Base-by-base conservation (phyloP, 1,140 invertebrate species). In the Tetragonula clypearis region DNA sequence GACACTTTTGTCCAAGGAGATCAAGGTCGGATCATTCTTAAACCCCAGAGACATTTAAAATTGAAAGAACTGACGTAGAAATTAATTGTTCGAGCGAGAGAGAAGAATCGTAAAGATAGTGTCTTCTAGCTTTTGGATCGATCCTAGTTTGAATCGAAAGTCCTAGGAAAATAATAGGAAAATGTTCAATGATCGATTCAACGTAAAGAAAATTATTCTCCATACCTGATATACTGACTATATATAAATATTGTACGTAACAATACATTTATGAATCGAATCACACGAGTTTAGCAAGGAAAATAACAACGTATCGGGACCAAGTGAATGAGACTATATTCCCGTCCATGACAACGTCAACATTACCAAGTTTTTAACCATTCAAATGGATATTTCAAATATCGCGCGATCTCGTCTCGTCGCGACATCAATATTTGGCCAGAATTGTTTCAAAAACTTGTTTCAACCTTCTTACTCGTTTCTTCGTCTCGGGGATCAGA, bases 401-500 rank as follows among this genome's bases (percentile, higher is more conserved):
- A 55, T 2, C 15, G 35, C 35, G 35, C 35, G 35, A 35, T 35
- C 41, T 49, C 41, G 9, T 8, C 41, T 62, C 12, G 6, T 49
- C 14, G 35, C 1, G 21, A n/a, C 6, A 19, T 1, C 23, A 62
- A 41, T 69, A n/a, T 49, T 15, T n/a, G n/a, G 6, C 4, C 0
- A 15, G 8, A 49, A 53, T 72, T 72, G 6, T 71, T n/a, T 30
- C 30, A 6, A 19, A 53, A 49, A 15, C 71, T 12, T 19, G 0
- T 1, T 19, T 12, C 17, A 14, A 30, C 53, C 19, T 53, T 62
- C 56, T 41, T 12, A 17, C 2, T 53, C 23, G 23, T 49, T 55
- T 66, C 80, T 68, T 41, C 41, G 35, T 79, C 23, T 23, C 60
- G 23, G 53, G n/a, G 66, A 60, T 73, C 65, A 53, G 41, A 62